phyloP scores from a whole-genome alignment of 2,113 vertebrate species.

The Bufo bufo region DNA sequence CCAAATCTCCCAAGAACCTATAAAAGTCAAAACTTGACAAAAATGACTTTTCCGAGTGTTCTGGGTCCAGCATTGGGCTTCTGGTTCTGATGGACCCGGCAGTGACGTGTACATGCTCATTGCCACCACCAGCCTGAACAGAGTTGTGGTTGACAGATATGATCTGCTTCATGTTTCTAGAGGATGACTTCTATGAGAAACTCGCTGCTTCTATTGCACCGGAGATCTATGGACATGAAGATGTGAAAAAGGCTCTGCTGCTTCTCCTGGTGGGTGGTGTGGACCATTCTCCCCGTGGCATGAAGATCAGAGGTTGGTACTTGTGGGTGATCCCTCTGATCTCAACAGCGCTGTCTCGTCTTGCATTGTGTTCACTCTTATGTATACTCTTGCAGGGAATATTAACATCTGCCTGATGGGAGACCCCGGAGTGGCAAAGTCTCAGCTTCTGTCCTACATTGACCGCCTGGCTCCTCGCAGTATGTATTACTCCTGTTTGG shows the following conservation, averaged over 20 bases:
- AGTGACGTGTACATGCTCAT: too few species aligned
- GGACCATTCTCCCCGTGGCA: conserved; percentile 85
- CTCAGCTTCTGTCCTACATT: conserved; percentile 90
- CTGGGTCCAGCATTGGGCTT: too few species aligned
- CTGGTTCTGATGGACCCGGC: too few species aligned
- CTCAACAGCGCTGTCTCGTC: too few species aligned
- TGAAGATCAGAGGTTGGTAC: conserved; percentile 85
- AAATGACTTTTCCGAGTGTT: too few species aligned
- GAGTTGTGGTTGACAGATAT: too few species aligned
- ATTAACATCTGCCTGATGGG: conserved; percentile 96
- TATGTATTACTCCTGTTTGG: conserved; percentile 65
- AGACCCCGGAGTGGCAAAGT: conserved; percentile 94
- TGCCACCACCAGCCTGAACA: too few species aligned
- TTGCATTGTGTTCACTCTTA: background rate
- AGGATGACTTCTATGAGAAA: conserved; percentile 91
- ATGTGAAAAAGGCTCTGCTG: conserved; percentile 92
- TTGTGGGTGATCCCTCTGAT: background rate
- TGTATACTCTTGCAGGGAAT: conserved; percentile 72
- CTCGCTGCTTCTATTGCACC: conserved; percentile 89
- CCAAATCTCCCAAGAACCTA: too few species aligned
- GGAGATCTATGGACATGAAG: conserved; percentile 92
- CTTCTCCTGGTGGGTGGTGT: conserved; percentile 90
- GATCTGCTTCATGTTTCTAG: conserved; percentile 63
- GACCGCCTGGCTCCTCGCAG: conserved; percentile 90
- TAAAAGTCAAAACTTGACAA: too few species aligned